Base-by-base conservation (phyloP, 2,113 vertebrate genomes). In the Epinephelus fuscoguttatus region DNA sequence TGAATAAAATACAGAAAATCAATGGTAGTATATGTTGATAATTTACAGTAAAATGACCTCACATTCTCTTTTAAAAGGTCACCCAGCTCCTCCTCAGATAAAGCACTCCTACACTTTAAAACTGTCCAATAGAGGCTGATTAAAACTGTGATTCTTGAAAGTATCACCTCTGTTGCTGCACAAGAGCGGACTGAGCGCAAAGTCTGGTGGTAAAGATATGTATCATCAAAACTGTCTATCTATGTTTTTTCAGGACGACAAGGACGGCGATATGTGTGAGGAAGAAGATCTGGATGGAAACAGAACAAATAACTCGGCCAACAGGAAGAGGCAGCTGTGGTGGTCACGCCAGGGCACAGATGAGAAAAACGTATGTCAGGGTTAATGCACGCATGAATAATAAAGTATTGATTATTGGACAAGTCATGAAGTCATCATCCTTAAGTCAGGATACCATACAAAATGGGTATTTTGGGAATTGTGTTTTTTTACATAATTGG, bases 251-350 rank as follows among this genome's bases (percentile, higher is more conserved):
- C 92, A 96, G 89, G 93, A 93, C 23, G 94, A 94, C 63, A 93
- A 95, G 76, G 95, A 95, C 25, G 83, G 84, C 14, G 93, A 92
- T 15, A 88, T 93, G 72, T 96, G 95, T 23, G 97, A 97, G 60
- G 96, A 96, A 57, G 93, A 95, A 72, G 95, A 95, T 71, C 68
- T 86, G 78, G 91, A 88, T 15, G 96, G 94, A 89, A 96, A 94
- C 62, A 88, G 93, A 33, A 0, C 88, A 3, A 94, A 91, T 56
- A 95, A 94, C 84, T 96, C 95, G 0, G 97, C 97, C 0, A 95
- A 96, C 82, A 96, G 95, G 94, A 97, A 96, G 82, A 93, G 97
- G 64, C 97, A 96, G 57, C 81, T 97, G 93, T 99, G 98, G 98
- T 97, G 97, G 4, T 95, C 96, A 33, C 96, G 95, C 71, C 97